Percentiles rank a stretch among this genome's conserved stretches.
Evolutionary conservation across 2,888 invertebrate genomes (phyloP).

Genomic region (Mechanitis messenoides): DNA sequence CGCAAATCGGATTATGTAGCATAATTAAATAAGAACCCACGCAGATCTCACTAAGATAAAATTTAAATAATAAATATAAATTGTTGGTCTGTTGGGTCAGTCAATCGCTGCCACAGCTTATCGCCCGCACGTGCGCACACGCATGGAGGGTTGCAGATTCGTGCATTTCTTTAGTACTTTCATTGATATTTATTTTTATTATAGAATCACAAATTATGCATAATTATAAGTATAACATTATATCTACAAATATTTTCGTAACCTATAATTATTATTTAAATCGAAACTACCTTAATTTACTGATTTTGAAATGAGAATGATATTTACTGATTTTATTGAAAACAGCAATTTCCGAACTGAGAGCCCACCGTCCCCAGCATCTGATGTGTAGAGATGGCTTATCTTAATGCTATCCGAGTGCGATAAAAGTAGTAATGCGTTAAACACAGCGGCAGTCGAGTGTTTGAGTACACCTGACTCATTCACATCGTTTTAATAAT

Average conservation of each 20-base stretch:
- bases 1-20: not conserved
- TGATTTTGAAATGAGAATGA: not conserved
- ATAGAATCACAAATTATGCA: too few species aligned
- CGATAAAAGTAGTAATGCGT: conserved; percentile 10
- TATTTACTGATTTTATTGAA: not conserved
- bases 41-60: not conserved
- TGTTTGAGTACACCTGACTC: conserved; percentile 17
- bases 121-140: not conserved
- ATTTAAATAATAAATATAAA: conserved; percentile 5
- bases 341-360: conserved; percentile 6
- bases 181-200: too few species aligned
- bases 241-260: too few species aligned
- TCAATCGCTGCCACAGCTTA: not conserved
- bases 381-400: conserved; percentile 7
- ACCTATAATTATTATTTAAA: too few species aligned
- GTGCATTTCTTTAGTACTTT: not conserved
- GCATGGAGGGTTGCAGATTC: not conserved
- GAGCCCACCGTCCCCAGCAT: conserved; percentile 3
- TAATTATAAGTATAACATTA: too few species aligned
- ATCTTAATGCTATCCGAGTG: conserved; percentile 10
- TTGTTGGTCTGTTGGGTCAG: not conserved
- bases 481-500: conserved; percentile 1
- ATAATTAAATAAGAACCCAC: not conserved
- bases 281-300: not conserved
- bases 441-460: conserved; percentile 1